Conservation (phyloP, 2,113 vertebrate species). For the Sphaerodactylus townsendi region DNA sequence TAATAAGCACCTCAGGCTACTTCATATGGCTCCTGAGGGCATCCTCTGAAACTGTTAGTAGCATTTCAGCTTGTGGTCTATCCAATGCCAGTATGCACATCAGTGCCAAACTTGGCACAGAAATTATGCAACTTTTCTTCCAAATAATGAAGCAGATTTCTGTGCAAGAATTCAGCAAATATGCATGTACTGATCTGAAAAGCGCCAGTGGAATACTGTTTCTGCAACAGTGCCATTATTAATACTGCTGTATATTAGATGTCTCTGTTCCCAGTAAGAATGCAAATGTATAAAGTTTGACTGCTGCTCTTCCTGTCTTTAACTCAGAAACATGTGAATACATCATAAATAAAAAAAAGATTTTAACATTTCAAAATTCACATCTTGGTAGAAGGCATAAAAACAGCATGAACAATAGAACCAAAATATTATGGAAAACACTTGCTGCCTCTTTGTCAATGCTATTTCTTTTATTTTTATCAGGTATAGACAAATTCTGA, state of each 20-base stretch:
- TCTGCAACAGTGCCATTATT: not conserved
- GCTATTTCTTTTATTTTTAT: not conserved
- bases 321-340: not conserved
- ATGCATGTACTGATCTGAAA: not conserved
- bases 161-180: not conserved
- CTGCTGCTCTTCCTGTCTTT: not conserved
- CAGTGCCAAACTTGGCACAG: not conserved
- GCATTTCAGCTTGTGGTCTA: not conserved
- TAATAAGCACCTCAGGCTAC: conserved; percentile 8
- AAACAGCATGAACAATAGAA: too few species aligned
- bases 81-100: not conserved
- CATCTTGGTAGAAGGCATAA: too few species aligned
- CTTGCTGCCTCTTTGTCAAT: not conserved
- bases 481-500: not conserved
- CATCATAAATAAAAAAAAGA: not conserved
- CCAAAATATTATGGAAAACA: not conserved
- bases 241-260: not conserved
- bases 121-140: not conserved
- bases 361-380: not conserved
- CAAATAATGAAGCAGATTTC: not conserved
- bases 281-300: not conserved
- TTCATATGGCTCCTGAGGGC: not conserved
- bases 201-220: not conserved
- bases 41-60: not conserved
- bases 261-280: not conserved